A percentile compares a stretch with the other conserved stretches of the same genome.
These are phyloP conservation scores for Phainopepla nitens DNA, from an alignment of 2,113 vertebrate species.

Conservation along the genomic window DNA sequence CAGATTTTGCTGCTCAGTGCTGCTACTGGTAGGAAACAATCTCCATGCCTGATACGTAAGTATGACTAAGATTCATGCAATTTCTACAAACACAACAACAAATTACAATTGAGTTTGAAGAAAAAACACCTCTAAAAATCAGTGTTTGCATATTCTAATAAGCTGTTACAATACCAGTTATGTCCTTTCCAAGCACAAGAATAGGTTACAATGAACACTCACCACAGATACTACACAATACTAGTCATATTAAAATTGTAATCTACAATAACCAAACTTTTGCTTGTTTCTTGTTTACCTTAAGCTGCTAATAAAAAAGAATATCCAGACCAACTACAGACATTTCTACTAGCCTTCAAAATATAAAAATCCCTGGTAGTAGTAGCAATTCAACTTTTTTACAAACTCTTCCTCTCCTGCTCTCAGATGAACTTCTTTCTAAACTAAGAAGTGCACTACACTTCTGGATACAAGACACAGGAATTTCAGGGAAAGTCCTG, in stretches of 20 bases:
- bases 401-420: neutral
- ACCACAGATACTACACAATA: neutral
- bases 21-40: neutral
- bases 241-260: neutral
- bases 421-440: neutral
- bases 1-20: neutral
- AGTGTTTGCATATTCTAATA: neutral
- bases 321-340: neutral
- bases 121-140: neutral
- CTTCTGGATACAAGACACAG: neutral
- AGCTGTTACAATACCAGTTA: neutral
- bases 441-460: neutral
- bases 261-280: neutral
- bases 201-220: neutral
- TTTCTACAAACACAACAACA: neutral
- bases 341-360: neutral
- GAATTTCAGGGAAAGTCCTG: neutral
- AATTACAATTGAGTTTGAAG: neutral
- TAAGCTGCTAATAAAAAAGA: neutral
- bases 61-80: neutral
- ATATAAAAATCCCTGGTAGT: neutral
- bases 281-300: neutral
- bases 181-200: neutral
- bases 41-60: neutral
- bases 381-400: neutral